A percentile compares a stretch with the other conserved stretches of the same genome.
Evolutionary conservation across 2,797 vertebrate species (phyloP).

Genomic region (Falco concolor): DNA sequence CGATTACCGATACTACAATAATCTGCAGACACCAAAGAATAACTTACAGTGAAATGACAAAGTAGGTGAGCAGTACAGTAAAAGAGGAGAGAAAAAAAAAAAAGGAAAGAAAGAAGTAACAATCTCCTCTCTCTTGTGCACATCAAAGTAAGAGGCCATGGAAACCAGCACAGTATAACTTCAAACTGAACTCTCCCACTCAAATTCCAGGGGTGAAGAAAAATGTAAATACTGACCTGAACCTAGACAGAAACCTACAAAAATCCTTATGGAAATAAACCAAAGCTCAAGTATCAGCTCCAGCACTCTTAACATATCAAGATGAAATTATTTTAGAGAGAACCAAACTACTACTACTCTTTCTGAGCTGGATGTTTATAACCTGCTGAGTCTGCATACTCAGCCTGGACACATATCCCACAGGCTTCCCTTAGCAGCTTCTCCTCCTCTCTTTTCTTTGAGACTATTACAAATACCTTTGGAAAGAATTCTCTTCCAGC

Average conservation of each 20-base stretch:
- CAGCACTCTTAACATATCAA: neutral
- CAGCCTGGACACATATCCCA: neutral
- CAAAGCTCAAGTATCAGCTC: neutral
- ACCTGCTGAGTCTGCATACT: neutral
- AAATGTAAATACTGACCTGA: conserved; percentile 1
- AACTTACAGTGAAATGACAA: neutral
- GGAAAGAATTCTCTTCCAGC: neutral
- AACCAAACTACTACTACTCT: neutral
- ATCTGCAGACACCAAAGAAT: neutral
- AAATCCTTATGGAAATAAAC: neutral
- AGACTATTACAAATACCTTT: neutral
- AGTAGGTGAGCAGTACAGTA: neutral
- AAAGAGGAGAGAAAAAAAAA: neutral
- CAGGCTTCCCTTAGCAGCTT: neutral
- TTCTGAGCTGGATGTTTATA: neutral
- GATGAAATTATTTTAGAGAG: neutral
- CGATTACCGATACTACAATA: neutral
- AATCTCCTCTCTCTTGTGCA: neutral
- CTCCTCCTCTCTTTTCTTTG: neutral
- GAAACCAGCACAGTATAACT: neutral
- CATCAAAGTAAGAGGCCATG: neutral
- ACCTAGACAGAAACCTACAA: neutral
- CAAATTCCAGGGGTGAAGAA: conserved; percentile 31
- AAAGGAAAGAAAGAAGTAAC: neutral
- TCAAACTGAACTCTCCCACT: conserved; percentile 8